Conservation (phyloP, 2,113 vertebrate species). For the rabbit (Oryctolagus cuniculus) region mOryCun1.1 NC_091440.1:105706001-105706500, state of each 20-base stretch:
- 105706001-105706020: neutral
- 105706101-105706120: neutral
- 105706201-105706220: neutral
- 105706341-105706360: neutral
- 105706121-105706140: neutral
- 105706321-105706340: too few species aligned
- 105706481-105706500: neutral
- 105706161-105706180: neutral
- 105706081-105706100: neutral
- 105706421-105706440: neutral
- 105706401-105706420: too few species aligned
- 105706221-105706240: too few species aligned
- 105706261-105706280: too few species aligned
- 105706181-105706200: too few species aligned
- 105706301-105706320: too few species aligned
- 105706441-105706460: neutral
- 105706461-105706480: neutral
- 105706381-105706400: neutral
- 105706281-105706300: too few species aligned
- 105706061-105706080: neutral
- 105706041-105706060: rapidly evolving
- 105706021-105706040: neutral
- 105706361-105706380: neutral
- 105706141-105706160: neutral
- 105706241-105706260: too few species aligned